Evolutionary conservation across 2,113 vertebrate species (phyloP).

Genomic region (Mirza zaza): DNA sequence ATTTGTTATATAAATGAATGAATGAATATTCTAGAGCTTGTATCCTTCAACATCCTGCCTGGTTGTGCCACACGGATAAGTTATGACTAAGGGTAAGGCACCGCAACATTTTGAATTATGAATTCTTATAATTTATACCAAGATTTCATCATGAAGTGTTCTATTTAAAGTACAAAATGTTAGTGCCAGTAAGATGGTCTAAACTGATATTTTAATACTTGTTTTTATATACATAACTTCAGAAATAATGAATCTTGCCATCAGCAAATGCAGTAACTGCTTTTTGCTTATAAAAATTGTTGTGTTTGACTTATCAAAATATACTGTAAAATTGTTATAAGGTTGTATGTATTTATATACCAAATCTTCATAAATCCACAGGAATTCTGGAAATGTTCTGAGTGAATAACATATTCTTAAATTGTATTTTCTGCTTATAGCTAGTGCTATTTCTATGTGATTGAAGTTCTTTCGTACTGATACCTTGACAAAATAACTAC

Average conservation of each 20-base stretch:
- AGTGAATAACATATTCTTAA: background rate
- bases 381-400: background rate
- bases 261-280: background rate
- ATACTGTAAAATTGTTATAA: background rate
- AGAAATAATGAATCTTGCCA: background rate
- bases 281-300: slow-evolving; percentile 37
- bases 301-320: background rate
- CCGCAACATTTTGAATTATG: background rate
- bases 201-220: background rate
- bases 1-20: background rate
- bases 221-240: background rate
- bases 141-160: background rate
- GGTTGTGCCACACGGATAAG: background rate
- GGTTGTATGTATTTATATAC: slow-evolving; percentile 29
- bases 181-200: background rate
- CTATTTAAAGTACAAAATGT: background rate
- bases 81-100: background rate
- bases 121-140: background rate
- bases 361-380: background rate
- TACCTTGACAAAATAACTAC: background rate
- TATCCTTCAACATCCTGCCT: background rate
- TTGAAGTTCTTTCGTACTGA: background rate
- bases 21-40: background rate
- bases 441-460: background rate
- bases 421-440: background rate